Evolutionary conservation across 2,888 invertebrate genomes (phyloP).

Genomic region (Noctua janthe): DNA sequence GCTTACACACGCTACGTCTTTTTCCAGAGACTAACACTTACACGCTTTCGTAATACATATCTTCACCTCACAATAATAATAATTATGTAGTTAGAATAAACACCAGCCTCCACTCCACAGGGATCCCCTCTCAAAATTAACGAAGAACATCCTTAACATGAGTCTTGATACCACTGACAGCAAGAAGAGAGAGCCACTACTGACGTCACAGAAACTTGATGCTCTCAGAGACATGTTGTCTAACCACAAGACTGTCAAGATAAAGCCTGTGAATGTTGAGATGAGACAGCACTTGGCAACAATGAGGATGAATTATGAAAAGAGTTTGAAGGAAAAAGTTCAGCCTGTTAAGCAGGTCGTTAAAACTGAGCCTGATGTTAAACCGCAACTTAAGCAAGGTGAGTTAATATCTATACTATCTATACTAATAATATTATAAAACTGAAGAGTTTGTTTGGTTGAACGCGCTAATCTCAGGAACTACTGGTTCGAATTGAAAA

Average conservation of each 20-base stretch:
- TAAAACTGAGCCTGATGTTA: slow-evolving; percentile 46
- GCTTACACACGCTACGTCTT: too few species aligned
- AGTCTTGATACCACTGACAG: slow-evolving; percentile 82
- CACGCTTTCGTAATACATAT: too few species aligned
- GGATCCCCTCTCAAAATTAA: slow-evolving; percentile 86
- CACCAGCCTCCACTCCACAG: slow-evolving; percentile 68
- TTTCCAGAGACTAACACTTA: too few species aligned
- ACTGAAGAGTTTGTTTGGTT: too few species aligned
- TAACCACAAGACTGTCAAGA: slow-evolving; percentile 88
- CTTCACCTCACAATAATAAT: not conserved
- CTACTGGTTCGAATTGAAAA: too few species aligned
- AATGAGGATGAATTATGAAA: slow-evolving; percentile 81
- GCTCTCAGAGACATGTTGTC: slow-evolving; percentile 88
- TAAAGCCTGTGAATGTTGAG: slow-evolving; percentile 88
- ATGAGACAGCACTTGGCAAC: slow-evolving; percentile 81
- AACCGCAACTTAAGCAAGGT: slow-evolving; percentile 63
- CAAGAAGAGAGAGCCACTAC: slow-evolving; percentile 81
- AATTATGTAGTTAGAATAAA: not conserved
- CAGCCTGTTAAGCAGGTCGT: slow-evolving; percentile 46
- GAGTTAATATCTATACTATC: not conserved
- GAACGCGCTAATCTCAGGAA: too few species aligned
- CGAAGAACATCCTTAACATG: slow-evolving; percentile 89
- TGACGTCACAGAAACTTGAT: slow-evolving; percentile 87
- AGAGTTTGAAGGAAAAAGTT: slow-evolving; percentile 77
- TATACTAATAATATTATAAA: too few species aligned